Evolutionary conservation across 1,140 invertebrate species (phyloP).

Genomic region (Aradophagus sp.): DNA sequence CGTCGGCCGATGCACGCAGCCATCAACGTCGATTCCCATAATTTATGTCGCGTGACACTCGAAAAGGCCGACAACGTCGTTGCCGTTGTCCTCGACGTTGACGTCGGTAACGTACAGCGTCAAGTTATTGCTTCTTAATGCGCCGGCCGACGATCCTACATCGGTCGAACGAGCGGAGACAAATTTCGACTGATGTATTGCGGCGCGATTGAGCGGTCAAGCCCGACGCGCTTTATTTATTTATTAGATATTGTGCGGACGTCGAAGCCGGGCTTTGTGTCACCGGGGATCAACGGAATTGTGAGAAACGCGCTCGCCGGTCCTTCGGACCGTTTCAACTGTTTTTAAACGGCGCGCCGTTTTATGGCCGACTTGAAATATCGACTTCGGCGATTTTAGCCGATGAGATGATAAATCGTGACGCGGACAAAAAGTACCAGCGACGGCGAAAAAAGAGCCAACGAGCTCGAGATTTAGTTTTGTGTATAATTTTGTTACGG

Average conservation of each 20-base stretch:
- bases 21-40: conserved; percentile 30
- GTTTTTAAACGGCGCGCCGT: conserved; percentile 4
- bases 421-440: too few species aligned
- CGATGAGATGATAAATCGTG: too few species aligned
- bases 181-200: conserved; percentile 33
- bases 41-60: conserved; percentile 40
- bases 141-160: conserved; percentile 19
- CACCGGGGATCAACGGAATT: conserved; percentile 6
- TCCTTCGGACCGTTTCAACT: conserved; percentile 2
- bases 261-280: neutral
- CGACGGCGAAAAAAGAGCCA: too few species aligned
- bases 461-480: too few species aligned
- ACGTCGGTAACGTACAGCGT: conserved; percentile 23
- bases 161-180: conserved; percentile 17
- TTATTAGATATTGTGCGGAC: conserved; percentile 20
- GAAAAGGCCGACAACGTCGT: conserved; percentile 10
- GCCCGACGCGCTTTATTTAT: conserved; percentile 15
- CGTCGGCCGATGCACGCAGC: conserved; percentile 24
- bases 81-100: conserved; percentile 14
- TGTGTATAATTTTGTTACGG: too few species aligned
- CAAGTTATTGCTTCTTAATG: conserved; percentile 26
- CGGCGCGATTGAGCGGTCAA: conserved; percentile 6
- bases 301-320: conserved; percentile 2
- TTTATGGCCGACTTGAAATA: too few species aligned
- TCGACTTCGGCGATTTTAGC: too few species aligned